These are phyloP conservation scores for Pterois miles DNA, from an alignment of 2,797 vertebrate species.

Conservation along the genomic window DNA sequence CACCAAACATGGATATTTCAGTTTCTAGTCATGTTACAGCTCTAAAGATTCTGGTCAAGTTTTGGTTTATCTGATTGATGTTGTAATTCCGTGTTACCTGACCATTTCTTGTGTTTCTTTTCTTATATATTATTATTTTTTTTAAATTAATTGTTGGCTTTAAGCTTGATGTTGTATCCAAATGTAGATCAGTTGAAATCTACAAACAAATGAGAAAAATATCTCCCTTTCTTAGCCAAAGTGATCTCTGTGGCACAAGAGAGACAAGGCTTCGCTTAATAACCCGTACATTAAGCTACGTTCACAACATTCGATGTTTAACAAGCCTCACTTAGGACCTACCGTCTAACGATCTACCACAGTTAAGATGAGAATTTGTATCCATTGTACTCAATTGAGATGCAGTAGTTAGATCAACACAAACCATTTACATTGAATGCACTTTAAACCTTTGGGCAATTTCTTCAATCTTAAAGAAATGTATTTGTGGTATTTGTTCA, in stretches of 20 bases:
- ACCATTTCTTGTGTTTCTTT: conserved; percentile 62
- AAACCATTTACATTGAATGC: conserved; percentile 78
- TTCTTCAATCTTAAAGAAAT: conserved; percentile 64
- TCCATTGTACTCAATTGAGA: conserved; percentile 47
- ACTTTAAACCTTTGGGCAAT: conserved; percentile 78
- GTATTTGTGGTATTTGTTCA: conserved; percentile 62
- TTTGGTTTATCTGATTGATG: conserved; percentile 58
- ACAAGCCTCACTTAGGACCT: conserved; percentile 50
- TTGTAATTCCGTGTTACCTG: conserved; percentile 70
- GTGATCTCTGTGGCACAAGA: conserved; percentile 51
- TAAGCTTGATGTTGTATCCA: conserved; percentile 73
- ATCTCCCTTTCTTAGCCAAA: conserved; percentile 67
- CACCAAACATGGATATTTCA: conserved; percentile 64
- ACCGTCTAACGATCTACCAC: conserved; percentile 43
- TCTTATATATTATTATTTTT: conserved; percentile 32
- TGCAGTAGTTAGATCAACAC: conserved; percentile 63
- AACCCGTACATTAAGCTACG: conserved; percentile 33
- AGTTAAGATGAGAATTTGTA: conserved; percentile 39
- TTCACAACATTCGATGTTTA: conserved; percentile 40
- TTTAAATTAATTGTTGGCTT: conserved; percentile 67
- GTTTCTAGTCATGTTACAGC: conserved; percentile 61
- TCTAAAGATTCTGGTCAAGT: conserved; percentile 55
- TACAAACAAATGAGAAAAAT: conserved; percentile 49
- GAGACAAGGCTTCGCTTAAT: conserved; percentile 35
- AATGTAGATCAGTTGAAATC: conserved; percentile 66